Percentiles rank a stretch among this genome's conserved stretches.
phyloP scores from a whole-genome alignment of 2,113 vertebrate species.

The Phycodurus eques region DNA sequence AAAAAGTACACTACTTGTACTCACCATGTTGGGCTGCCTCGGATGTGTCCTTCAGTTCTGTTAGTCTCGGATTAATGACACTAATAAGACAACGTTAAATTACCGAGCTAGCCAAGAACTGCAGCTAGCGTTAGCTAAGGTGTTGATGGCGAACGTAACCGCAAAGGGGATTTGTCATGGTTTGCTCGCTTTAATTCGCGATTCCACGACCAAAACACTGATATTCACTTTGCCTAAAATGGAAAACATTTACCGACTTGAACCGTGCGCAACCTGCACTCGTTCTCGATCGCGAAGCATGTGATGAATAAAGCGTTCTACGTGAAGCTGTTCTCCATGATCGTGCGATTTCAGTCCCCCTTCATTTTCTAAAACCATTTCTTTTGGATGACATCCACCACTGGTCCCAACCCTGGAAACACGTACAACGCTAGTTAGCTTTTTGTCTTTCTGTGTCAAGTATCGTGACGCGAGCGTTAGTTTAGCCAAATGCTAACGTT shows the following conservation, averaged over 20 bases:
- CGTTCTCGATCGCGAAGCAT: not conserved
- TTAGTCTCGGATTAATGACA: slow-evolving; percentile 37
- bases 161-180: slow-evolving; percentile 47
- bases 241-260: not conserved
- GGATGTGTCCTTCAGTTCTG: slow-evolving; percentile 21
- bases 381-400: not conserved
- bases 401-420: not conserved
- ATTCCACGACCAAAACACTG: not conserved
- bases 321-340: slow-evolving; percentile 5
- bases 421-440: slow-evolving; percentile 15
- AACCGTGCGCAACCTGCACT: slow-evolving; percentile 2
- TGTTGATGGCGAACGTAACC: slow-evolving; percentile 48
- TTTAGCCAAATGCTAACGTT: slow-evolving; percentile 29
- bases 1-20: slow-evolving; percentile 9
- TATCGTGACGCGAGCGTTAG: slow-evolving; percentile 18
- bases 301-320: not conserved
- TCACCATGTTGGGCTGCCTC: slow-evolving; percentile 62
- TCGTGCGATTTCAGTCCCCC: slow-evolving; percentile 6
- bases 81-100: slow-evolving; percentile 37
- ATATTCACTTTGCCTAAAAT: not conserved
- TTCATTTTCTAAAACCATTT: not conserved
- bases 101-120: slow-evolving; percentile 23
- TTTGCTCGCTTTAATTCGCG: slow-evolving; percentile 32
- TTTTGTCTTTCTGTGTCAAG: not conserved
- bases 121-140: slow-evolving; percentile 56